Base-by-base conservation (phyloP, 2,888 invertebrate genomes). In the Ichneumoninae sp. region DNA sequence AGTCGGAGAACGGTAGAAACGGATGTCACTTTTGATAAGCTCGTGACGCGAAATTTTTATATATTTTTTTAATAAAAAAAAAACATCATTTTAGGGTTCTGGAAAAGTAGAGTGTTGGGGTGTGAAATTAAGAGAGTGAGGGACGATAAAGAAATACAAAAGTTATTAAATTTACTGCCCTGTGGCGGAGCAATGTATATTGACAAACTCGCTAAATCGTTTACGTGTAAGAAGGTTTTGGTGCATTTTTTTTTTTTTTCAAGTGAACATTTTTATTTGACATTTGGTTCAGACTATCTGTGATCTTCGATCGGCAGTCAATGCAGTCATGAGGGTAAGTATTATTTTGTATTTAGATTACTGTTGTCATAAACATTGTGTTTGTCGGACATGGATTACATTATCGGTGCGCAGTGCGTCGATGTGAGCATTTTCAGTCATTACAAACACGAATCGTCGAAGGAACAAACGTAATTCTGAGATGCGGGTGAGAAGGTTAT, bases 1-100 rank as follows among this genome's bases (percentile, higher is more conserved):
- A 71, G 47, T 66, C 44, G 36, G 71, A 50, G 75, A 19, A 33
- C 47, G 30, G 52, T 70, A 68, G 26, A 36, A 40, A 60, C 66
- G 13, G 50, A 63, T 63, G 40, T 63, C 52, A 22, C 50, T 69
- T 52, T 60, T 60, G 16, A 66, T 33, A 73, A 54, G 36, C 16
- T 60, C 47, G 1, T 36, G 36, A 13, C 10, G 33, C 22, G 5
- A 26, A 57, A 13, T 47, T 2, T 47, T 0, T 47, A 16, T 47
- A 16, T 44, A 44, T 47, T 16, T 47, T 47, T 16, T 16, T 47
- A 0, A 4, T 1, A 16, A 13, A 16, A 47, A 47, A 16, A 47
- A n/a, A n/a, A n/a, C n/a, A 47, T 4, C 16, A 40, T 4, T 13
- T 47, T 47, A 3, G 44, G 44, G 3, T 47, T 47, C 16, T 0